These are phyloP conservation scores for Leptoclinus maculatus DNA, from an alignment of 2,797 vertebrate genomes.

Conservation along the genomic window DNA sequence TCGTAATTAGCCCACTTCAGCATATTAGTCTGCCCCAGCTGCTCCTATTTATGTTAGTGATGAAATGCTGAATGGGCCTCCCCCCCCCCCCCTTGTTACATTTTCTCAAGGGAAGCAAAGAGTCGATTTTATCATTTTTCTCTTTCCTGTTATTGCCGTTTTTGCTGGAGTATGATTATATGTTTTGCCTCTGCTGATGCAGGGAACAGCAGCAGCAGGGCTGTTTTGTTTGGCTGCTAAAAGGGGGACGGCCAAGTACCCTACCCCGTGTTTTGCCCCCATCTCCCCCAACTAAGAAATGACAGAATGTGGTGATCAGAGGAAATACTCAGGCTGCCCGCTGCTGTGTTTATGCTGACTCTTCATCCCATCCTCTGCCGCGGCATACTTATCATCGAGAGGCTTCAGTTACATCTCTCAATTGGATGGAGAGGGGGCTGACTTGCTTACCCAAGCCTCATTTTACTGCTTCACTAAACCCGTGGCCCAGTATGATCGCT, in stretches of 20 bases:
- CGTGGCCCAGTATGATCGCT: constrained; percentile 53
- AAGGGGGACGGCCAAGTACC: constrained; percentile 43
- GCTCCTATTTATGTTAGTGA: constrained; percentile 75
- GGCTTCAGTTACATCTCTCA: constrained; percentile 56
- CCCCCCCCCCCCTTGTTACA: constrained; percentile 46
- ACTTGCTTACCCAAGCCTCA: constrained; percentile 43
- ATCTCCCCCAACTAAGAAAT: constrained; percentile 18
- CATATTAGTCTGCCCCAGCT: constrained; percentile 72
- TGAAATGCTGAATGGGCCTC: constrained; percentile 77
- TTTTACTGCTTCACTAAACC: constrained; percentile 67
- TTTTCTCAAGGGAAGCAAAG: constrained; percentile 72
- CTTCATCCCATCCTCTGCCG: constrained; percentile 42
- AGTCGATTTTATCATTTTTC: constrained; percentile 73
- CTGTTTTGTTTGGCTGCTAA: constrained; percentile 73
- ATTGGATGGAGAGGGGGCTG: constrained; percentile 47
- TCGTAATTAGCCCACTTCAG: constrained; percentile 77
- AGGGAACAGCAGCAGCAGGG: constrained; percentile 45
- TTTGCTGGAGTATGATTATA: constrained; percentile 72
- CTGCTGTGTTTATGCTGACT: constrained; percentile 64
- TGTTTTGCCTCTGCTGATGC: constrained; percentile 70
- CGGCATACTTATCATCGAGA: constrained; percentile 51
- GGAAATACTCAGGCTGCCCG: constrained; percentile 53
- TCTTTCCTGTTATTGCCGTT: constrained; percentile 78
- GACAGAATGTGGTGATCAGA: constrained; percentile 39
- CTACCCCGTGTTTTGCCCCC: constrained; percentile 31